Evolutionary conservation across 2,888 invertebrate genomes (phyloP), one percentile per base, ranked within the genome.

Genomic region (Microplitis manilae): DNA sequence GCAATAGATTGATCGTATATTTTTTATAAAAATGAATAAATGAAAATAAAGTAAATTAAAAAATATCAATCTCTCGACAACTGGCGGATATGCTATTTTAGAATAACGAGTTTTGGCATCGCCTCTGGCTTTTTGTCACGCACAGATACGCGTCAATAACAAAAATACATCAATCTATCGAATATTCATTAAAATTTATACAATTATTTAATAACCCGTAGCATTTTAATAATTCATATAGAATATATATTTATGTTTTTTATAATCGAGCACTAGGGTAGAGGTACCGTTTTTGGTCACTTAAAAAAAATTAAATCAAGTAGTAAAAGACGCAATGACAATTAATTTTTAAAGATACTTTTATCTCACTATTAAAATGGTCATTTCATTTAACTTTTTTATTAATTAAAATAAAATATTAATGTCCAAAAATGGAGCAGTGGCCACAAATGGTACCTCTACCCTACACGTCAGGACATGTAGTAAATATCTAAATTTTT

Each of bases 21-120:
- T 50, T 50, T 50, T 50, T 50, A 8, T 8, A 50, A 68, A 15
- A 39, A 68, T 68, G 39, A 15, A 68, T 13, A 30, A 38, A 68
- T 40, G n/a, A 15, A 39, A 15, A 39, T 15, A 13, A 20, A 40
- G 64, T n/a, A 41, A 64, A 64, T 30, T 60, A 41, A 39, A 20
- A 65, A 65, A 65, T 41, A 67, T 38, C 59, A 65, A 73, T 67
- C n/a, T 40, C 64, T 67, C 73, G 50, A 50, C 73, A 67, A 67
- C 20, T 15, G 20, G 72, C 41, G 67, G 73, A 67, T 65, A 73
- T 67, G 65, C 67, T 59, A 73, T 73, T 73, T 73, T n/a, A 30
- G 59, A 73, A 73, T 73, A 67, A 73, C 67, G 73, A 73, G 73
- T 73, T 73, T 67, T 65, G 50, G 40, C 41, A 50, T 50, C 2